phyloP scores from a whole-genome alignment of 1,140 invertebrate species.

The Aphelenchoides besseyi region DNA sequence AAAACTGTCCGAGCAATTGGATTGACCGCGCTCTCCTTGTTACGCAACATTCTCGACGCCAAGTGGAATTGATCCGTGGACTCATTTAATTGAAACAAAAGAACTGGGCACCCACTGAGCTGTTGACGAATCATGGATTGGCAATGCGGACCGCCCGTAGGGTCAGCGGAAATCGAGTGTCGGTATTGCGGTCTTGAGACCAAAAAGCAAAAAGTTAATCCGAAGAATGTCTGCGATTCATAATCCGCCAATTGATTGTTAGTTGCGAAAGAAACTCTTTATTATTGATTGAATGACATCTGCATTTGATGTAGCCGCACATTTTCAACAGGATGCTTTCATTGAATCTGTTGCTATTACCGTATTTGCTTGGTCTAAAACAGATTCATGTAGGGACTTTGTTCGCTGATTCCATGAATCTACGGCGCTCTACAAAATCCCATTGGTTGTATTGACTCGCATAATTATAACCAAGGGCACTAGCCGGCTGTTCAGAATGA shows the following conservation, averaged over 20 bases:
- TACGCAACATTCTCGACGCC: constrained; percentile 12
- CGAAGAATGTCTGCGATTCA: not conserved
- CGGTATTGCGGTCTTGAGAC: not conserved
- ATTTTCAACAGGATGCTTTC: not conserved
- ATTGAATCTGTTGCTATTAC: too few relatives aligned
- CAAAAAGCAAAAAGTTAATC: not conserved
- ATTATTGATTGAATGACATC: not conserved
- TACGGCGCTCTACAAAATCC: not conserved
- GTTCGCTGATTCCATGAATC: not conserved
- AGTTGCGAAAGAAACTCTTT: too few relatives aligned
- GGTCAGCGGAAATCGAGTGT: not conserved
- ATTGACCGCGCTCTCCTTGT: not conserved
- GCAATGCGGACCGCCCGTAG: constrained; percentile 1
- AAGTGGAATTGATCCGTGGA: not conserved
- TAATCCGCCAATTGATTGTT: too few relatives aligned
- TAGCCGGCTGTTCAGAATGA: not conserved
- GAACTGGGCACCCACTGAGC: constrained; percentile 2
- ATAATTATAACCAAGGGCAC: not conserved
- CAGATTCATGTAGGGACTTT: not conserved
- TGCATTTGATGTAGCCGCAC: not conserved
- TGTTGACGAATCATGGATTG: constrained; percentile 6
- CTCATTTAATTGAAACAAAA: not conserved
- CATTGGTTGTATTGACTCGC: not conserved
- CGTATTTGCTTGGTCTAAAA: too few relatives aligned
- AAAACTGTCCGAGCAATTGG: not conserved